Conservation (phyloP, 2,113 vertebrate genomes). For the Anoura caudifer region DNA sequence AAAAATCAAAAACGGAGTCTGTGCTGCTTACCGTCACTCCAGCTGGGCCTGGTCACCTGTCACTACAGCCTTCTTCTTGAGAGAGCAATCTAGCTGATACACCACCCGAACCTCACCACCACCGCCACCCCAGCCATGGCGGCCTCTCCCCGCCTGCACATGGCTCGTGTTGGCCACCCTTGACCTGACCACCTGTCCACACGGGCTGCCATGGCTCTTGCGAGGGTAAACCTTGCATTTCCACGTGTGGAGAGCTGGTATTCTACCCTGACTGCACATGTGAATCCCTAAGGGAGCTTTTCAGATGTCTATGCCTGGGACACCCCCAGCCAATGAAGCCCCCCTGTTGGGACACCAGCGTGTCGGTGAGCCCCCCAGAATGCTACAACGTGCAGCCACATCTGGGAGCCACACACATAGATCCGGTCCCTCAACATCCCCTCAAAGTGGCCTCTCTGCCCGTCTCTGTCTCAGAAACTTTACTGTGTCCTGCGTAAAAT, state of each 20-base stretch:
- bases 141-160: not conserved
- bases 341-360: not conserved
- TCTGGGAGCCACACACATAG: not conserved
- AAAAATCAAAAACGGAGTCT: not conserved
- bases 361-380: not conserved
- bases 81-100: not conserved
- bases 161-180: not conserved
- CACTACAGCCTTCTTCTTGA: not conserved
- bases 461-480: not conserved
- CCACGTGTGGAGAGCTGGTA: not conserved
- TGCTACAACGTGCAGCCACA: rapidly evolving
- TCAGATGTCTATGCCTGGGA: not conserved
- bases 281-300: not conserved
- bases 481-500: not conserved
- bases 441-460: not conserved
- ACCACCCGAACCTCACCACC: not conserved
- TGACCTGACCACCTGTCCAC: not conserved
- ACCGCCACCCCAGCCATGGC: rapidly evolving
- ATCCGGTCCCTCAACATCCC: not conserved
- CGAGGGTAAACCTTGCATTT: not conserved
- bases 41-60: not conserved
- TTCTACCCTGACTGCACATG: not conserved
- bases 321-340: not conserved
- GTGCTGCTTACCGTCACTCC: no score
- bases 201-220: not conserved